Evolutionary conservation across 2,888 invertebrate species (phyloP).

Genomic region (Geotrupes spiniger): DNA sequence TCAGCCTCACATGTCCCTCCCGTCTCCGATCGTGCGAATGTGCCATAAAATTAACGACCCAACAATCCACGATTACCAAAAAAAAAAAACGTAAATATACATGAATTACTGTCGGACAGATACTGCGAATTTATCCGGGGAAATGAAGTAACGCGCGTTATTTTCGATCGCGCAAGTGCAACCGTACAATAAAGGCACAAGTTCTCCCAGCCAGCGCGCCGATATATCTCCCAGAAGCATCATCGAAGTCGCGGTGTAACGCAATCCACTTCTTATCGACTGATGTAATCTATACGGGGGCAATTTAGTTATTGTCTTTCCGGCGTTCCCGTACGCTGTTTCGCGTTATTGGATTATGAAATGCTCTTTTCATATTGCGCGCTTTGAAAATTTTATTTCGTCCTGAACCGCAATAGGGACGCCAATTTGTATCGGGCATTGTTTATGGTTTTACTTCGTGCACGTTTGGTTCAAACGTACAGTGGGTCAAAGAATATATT

Average conservation of each 20-base stretch:
- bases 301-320: slow-evolving; percentile 27
- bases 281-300: slow-evolving; percentile 23
- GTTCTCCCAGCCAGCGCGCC: slow-evolving; percentile 11
- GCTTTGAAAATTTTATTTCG: neutral
- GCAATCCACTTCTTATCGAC: slow-evolving; percentile 25
- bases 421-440: no score
- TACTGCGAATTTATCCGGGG: neutral
- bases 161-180: slow-evolving; percentile 2
- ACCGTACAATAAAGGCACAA: slow-evolving; percentile 12
- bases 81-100: no score
- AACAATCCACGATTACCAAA: no score
- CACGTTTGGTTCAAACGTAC: no score
- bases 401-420: no score
- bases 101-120: no score
- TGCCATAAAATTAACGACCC: no score
- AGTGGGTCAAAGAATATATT: no score
- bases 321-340: slow-evolving; percentile 8
- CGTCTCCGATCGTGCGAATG: no score
- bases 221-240: slow-evolving; percentile 22
- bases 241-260: slow-evolving; percentile 19
- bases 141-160: slow-evolving; percentile 7
- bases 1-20: no score
- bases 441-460: no score
- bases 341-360: slow-evolving; percentile 21
- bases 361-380: slow-evolving; percentile 8